phyloP scores from a whole-genome alignment of 2,113 vertebrate species.

The Progne subis region DNA sequence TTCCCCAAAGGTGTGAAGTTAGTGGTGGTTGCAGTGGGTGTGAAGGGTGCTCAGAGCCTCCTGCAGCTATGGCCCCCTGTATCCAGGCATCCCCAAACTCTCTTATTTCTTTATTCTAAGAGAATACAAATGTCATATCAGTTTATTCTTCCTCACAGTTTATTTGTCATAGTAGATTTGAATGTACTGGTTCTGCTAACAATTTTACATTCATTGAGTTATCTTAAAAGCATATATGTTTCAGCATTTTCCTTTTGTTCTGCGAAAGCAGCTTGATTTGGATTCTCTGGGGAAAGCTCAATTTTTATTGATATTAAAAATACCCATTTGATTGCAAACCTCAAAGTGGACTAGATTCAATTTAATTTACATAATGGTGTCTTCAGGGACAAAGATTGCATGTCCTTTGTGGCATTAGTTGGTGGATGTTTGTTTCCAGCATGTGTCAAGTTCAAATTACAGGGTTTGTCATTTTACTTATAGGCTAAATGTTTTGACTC shows the following conservation, averaged over 20 bases:
- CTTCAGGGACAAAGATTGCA: conserved; percentile 51
- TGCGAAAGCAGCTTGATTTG: conserved; percentile 28
- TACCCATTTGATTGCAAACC: conserved; percentile 48
- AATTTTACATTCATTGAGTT: conserved; percentile 13
- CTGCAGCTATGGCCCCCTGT: accelerated
- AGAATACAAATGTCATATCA: background rate
- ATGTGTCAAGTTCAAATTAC: conserved; percentile 45
- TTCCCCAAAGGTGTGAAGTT: background rate
- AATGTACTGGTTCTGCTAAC: background rate
- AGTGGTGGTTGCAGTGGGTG: background rate
- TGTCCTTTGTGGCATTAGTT: conserved; percentile 54
- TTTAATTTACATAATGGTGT: background rate
- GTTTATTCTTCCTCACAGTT: conserved; percentile 11
- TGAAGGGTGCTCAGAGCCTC: background rate
- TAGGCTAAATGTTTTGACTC: conserved; percentile 30
- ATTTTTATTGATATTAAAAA: conserved; percentile 65
- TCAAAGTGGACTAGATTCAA: conserved; percentile 42
- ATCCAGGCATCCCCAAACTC: background rate
- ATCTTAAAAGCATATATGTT: conserved; percentile 19
- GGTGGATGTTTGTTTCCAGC: conserved; percentile 51
- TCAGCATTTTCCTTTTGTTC: conserved; percentile 43
- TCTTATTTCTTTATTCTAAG: background rate
- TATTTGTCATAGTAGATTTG: conserved; percentile 6
- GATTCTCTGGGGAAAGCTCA: conserved; percentile 45
- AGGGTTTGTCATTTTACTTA: conserved; percentile 33